These are phyloP conservation scores for Meiosimyza platycephala DNA, from an alignment of 2,888 invertebrate genomes.

Conservation along the genomic window DNA sequence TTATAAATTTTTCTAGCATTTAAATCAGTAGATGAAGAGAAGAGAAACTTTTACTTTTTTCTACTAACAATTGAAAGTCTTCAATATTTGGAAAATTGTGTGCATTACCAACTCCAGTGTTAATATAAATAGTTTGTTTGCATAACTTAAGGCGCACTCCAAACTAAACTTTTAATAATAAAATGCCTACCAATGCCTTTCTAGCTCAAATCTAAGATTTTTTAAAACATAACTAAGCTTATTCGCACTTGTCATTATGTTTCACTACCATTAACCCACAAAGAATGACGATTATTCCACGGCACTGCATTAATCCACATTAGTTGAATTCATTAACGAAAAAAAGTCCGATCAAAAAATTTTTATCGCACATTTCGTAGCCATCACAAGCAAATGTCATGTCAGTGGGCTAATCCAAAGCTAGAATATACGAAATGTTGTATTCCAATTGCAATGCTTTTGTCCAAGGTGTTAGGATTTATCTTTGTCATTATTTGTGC, in stretches of 20 bases:
- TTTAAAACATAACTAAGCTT: constrained; percentile 22
- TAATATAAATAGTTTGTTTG: no score
- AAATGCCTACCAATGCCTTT: no score
- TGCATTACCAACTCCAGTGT: no score
- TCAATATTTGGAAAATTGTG: no score
- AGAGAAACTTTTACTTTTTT: no score
- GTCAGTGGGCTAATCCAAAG: constrained; percentile 2
- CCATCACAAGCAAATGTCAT: constrained; percentile 12
- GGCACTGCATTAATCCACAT: constrained; percentile 49
- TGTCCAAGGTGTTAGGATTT: constrained; percentile 66
- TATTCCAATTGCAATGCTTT: constrained; percentile 45
- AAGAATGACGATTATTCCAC: constrained; percentile 44
- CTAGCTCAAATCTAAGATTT: constrained; percentile 16
- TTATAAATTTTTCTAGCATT: no score
- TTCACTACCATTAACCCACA: not conserved
- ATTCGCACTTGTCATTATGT: constrained; percentile 14
- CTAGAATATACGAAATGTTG: not conserved
- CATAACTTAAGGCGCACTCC: no score
- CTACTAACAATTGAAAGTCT: no score
- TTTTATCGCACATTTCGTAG: constrained; percentile 23
- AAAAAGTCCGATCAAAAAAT: constrained; percentile 25
- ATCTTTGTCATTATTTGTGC: constrained; percentile 61
- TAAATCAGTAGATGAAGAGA: no score
- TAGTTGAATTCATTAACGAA: constrained; percentile 35
- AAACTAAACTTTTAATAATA: no score